Conservation (phyloP, 2,113 vertebrate genomes). For the Alectura lathami region DNA sequence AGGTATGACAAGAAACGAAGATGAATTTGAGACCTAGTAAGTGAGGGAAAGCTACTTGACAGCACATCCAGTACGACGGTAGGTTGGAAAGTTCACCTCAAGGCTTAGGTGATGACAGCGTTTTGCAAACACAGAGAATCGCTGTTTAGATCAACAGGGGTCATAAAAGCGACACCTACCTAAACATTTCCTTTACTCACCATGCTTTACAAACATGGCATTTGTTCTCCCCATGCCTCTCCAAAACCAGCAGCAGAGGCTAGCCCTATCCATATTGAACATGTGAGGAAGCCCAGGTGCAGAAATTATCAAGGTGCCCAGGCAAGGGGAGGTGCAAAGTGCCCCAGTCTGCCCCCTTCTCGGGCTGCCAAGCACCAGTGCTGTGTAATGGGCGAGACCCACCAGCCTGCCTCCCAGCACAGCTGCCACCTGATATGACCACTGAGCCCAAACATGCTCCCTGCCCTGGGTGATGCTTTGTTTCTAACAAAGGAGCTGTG, state of each 20-base stretch:
- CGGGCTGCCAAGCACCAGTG: neutral
- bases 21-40: neutral
- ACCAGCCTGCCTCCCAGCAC: neutral
- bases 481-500: neutral
- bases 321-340: neutral
- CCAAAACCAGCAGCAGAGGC: neutral
- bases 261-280: neutral
- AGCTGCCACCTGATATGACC: fast-evolving
- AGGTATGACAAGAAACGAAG: neutral
- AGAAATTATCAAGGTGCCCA: neutral
- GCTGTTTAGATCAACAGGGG: neutral
- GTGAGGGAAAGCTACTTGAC: neutral
- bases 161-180: neutral
- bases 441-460: neutral
- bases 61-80: neutral
- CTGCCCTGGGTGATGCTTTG: neutral
- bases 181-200: neutral
- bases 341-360: fast-evolving
- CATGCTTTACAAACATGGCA: fast-evolving
- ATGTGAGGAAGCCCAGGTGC: neutral
- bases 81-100: neutral
- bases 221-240: neutral
- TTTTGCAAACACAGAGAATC: neutral
- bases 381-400: neutral
- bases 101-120: neutral